Evolutionary conservation across 2,888 invertebrate genomes (phyloP), one percentile per base, ranked within the genome.

Genomic region (Diarsia dahlii): DNA sequence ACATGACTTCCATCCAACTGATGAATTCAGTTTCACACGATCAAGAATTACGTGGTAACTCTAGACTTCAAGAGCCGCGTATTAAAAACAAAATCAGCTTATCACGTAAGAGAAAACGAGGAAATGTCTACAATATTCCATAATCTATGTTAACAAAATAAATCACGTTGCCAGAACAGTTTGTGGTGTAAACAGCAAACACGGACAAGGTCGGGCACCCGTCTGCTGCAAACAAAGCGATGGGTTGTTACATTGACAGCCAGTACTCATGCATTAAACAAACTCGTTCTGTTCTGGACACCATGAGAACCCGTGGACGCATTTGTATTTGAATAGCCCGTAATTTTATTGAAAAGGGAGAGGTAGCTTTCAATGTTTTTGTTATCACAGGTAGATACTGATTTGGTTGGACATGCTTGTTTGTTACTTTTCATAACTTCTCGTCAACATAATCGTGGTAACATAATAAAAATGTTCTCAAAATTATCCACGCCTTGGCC

Each of bases 131-230:
- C 65, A 34, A 48, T 63, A 66, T 78, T 77, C 76, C 74, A 82
- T 79, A 81, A 78, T 74, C 80, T 82, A 80, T 89, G 89, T 86
- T 90, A 89, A 90, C 89, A 90, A 88, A 89, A 92, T 92, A 91
- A 91, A 91, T 93, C 91, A 92, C 83, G 82, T 87, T 88, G 88
- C 81, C 84, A 74, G 86, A 89, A 81, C 74, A 79, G 89, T 84
- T 87, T 82, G 83, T 79, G 84, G 80, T 86, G 90, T 90, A 28
- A 28, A 28, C 28, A 28, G 28, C 28, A 90, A 90, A 90, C 89
- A 86, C 58, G 72, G 54, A 72, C 89, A 92, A 92, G 92, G 91
- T 87, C 90, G 87, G 83, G 76, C 82, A 80, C 82, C 86, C 84
- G 83, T 87, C 82, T 72, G 82, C 74, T 72, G 87, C 89, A 89